Evolutionary conservation across 23 tunicate genomes (phyloP), one percentile per base, ranked within the genome.

Genomic region (Styela clava): DNA sequence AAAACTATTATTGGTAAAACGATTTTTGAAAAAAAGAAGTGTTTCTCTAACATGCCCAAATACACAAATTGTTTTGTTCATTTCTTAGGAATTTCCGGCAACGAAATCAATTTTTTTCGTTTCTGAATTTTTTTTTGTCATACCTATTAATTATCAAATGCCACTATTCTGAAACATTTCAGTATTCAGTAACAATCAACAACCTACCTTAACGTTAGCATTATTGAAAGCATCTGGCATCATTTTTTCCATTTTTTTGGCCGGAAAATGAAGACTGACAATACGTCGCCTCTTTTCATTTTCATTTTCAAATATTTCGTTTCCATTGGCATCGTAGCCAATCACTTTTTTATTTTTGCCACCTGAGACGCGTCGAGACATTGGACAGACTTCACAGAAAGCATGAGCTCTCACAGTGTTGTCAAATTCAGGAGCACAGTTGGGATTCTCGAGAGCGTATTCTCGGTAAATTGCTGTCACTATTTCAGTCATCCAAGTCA

Each of bases 241-340:
- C 81, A 76, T 44, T 33, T 24, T 27, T 56, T 76, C 81, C 81
- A 76, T 76, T 44, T 31, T 76, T 56, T 36, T 56, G 5, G 33
- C 81, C 7, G 81, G 81, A 44, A 76, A 76, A 44, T 76, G 81
- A 76, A 76, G 81, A 44, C 81, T 76, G 26, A 76, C 52, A 28
- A 76, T 33, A 0, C 81, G 18, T 27, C 81, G 23, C 29, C 2
- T 1, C 12, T 44, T 36, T 0, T 44, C 63, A 24, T 36, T 16
- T 76, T 76, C 67, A 30, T 71, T 35, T 33, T 71, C 35, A 52
- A n/a, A 76, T 22, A 52, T 2, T 36, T 25, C 81, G 81, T 76
- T 76, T 28, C 81, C 81, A 31, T 76, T 76, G 0, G 52, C 24
- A 44, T 76, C 81, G 31, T 36, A 76, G 0, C 81, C 81, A 44